Conservation (phyloP, 2,797 vertebrate species). For the Podarcis siculus region DNA sequence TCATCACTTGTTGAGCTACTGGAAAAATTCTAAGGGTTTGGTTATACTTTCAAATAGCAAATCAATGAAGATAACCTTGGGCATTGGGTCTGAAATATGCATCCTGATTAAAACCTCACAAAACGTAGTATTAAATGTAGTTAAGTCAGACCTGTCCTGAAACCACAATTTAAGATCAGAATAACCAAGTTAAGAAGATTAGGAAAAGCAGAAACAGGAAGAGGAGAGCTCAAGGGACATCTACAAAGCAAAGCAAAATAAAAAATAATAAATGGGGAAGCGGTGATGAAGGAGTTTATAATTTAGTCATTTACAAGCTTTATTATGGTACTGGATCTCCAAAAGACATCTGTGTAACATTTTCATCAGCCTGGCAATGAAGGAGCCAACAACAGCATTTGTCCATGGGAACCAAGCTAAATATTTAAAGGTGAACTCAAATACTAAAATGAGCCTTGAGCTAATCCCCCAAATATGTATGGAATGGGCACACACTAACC, state of each 20-base stretch:
- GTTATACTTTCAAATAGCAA: neutral
- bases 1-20: neutral
- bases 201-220: constrained; percentile 1
- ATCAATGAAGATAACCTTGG: constrained; percentile 22
- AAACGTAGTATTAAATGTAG: neutral
- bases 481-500: constrained; percentile 63
- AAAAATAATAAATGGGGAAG: too few relatives aligned
- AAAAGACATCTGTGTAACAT: constrained; percentile 74
- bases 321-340: constrained; percentile 64
- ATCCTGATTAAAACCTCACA: neutral
- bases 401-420: constrained; percentile 72
- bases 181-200: constrained; percentile 20
- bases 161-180: constrained; percentile 21
- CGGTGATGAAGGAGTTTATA: constrained; percentile 62
- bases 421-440: constrained; percentile 74
- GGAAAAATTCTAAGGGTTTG: constrained; percentile 3
- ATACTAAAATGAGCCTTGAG: constrained; percentile 70
- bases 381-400: constrained; percentile 73
- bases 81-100: neutral
- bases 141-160: neutral
- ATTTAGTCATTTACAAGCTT: constrained; percentile 64
- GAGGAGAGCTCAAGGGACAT: constrained; percentile 42
- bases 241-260: constrained; percentile 47
- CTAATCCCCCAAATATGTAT: constrained; percentile 71
- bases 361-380: constrained; percentile 66